A percentile compares a stretch with the other conserved stretches of the same genome.
These are phyloP conservation scores for Caenorhabditis latens DNA, from an alignment of 1,140 invertebrate species.

Conservation along the genomic window DNA sequence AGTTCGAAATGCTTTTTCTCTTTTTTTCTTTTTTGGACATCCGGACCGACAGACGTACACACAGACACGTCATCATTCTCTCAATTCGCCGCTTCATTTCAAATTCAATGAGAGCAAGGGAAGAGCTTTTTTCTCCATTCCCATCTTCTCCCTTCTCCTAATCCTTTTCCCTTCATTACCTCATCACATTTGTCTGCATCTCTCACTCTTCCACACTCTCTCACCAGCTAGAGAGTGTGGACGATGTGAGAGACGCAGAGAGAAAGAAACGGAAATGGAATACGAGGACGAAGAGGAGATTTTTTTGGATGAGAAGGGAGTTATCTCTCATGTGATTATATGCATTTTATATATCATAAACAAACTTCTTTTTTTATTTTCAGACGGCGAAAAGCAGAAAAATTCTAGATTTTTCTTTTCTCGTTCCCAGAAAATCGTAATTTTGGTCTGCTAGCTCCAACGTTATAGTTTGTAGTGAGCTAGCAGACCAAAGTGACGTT, in stretches of 20 bases:
- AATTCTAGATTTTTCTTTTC: not conserved
- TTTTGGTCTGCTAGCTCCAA: too few species aligned
- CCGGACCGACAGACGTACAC: too few species aligned
- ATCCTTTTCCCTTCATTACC: not conserved
- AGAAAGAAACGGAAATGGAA: not conserved
- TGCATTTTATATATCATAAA: not conserved
- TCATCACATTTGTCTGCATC: constrained; percentile 1
- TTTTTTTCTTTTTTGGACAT: too few species aligned
- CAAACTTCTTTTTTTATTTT: not conserved
- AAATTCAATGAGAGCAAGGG: too few species aligned
- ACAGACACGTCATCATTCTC: too few species aligned
- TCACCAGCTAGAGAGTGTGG: not conserved
- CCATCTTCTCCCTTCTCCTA: not conserved
- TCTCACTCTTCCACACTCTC: not conserved
- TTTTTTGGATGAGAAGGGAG: not conserved
- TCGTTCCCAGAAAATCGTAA: too few species aligned
- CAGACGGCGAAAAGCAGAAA: constrained; percentile 14
- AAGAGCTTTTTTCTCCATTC: too few species aligned
- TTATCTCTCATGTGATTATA: too few species aligned
- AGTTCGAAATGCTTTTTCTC: too few species aligned
- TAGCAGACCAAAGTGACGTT: not conserved
- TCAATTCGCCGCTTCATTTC: too few species aligned
- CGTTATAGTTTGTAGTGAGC: too few species aligned
- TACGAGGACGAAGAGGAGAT: not conserved
- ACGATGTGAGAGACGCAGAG: not conserved